Base-by-base conservation (phyloP, 2,888 invertebrate genomes). In the Tanypteryx hageni region DNA sequence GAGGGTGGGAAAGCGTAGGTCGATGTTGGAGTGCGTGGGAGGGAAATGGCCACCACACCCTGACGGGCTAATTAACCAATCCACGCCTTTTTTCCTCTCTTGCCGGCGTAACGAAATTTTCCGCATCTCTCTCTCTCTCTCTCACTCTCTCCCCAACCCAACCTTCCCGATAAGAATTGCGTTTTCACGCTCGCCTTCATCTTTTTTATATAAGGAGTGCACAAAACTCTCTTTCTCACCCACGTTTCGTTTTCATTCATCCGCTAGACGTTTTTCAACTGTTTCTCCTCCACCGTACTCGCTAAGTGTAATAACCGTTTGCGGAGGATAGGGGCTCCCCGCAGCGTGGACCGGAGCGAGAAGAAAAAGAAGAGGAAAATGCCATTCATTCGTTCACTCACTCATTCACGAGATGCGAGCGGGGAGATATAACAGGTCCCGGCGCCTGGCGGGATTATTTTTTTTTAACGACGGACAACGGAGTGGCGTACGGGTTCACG, bases 341-440 rank as follows among this genome's bases (percentile, higher is more conserved):
- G 18, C 68, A n/a, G 68, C n/a, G 68, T n/a, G 68, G n/a, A 68
- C n/a, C 9, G 76, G 27, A 76, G 76, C 13, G 76, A 13, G 22
- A 76, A 76, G 76, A 76, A 76, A 44, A 76, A 76, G 76, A 76
- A 13, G 76, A 3, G 22, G 68, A 22, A 68, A 68, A 27, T 76
- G 76, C 76, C 76, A 76, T 76, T 76, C 76, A 76, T 22, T 68
- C 68, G n/a, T 68, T 5, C 68, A 68, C 76, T 76, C 76, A 76
- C 76, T 76, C 76, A 76, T 76, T 76, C 76, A 76, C 76, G 76
- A 76, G 76, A 76, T 76, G 76, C 76, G 76, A 27, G 76, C 13
- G 76, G 27, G 27, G 76, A 76, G 76, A 76, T 76, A 76, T 76
- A 76, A 76, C 76, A 27, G 76, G 76, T 76, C 76, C 68, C 76